Evolutionary conservation across 2,797 vertebrate genomes (phyloP).

Genomic region (Basileuterus tristriatus): DNA sequence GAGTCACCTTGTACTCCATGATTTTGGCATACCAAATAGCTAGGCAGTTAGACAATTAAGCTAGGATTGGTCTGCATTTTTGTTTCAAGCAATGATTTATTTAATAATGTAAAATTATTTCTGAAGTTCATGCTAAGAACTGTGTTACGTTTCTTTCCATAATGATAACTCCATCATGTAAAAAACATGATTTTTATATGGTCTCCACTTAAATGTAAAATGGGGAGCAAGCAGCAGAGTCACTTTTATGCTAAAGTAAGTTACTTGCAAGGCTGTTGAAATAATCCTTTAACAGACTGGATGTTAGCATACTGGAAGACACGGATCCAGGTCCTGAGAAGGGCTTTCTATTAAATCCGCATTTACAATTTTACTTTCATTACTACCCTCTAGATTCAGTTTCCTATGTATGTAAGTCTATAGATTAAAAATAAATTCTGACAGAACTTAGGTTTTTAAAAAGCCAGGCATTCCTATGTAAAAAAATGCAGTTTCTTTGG

Average conservation of each 20-base stretch:
- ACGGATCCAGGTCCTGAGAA: not conserved
- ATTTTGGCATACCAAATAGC: not conserved
- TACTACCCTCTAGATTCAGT: not conserved
- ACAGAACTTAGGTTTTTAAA: not conserved
- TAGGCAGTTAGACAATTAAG: not conserved
- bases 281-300: not conserved
- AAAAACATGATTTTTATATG: not conserved
- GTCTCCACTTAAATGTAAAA: not conserved
- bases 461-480: not conserved
- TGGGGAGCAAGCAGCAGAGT: not conserved
- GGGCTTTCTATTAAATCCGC: not conserved
- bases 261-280: not conserved
- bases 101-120: not conserved
- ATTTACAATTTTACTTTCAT: not conserved
- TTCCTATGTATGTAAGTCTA: not conserved
- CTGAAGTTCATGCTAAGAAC: not conserved
- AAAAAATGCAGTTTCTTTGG: not conserved
- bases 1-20: not conserved
- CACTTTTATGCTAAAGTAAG: not conserved
- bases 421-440: not conserved
- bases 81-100: not conserved
- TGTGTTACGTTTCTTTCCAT: accelerated
- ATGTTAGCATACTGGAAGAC: not conserved
- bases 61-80: not conserved
- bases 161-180: not conserved